Percentiles rank a stretch among this genome's conserved stretches.
Conservation (phyloP, 1,140 invertebrate genomes). For the Trichonephila clavipes region DNA sequence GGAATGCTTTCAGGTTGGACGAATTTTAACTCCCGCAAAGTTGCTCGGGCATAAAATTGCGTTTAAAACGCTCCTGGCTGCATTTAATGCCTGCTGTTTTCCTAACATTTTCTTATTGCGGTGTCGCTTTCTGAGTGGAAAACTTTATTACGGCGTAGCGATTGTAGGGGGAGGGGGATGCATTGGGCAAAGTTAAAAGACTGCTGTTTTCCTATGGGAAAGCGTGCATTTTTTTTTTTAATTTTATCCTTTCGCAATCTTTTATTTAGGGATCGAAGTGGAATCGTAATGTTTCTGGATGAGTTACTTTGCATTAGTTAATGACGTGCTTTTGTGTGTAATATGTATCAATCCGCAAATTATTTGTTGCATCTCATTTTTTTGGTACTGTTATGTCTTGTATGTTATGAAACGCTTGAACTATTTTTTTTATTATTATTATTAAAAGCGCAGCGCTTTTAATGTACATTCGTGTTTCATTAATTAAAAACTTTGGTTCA, state of each 20-base stretch:
- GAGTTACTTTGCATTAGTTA: not conserved
- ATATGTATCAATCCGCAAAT: not conserved
- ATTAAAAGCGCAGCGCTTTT: not conserved
- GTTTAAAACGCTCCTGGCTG: constrained; percentile 42
- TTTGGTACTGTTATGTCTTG: not conserved
- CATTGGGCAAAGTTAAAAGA: not conserved
- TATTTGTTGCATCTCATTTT: not conserved
- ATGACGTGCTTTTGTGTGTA: not conserved
- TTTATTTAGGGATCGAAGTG: not conserved
- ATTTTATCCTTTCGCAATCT: not conserved
- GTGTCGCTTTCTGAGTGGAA: not conserved
- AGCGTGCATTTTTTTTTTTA: not conserved
- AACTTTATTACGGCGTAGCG: not conserved
- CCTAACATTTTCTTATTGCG: constrained; percentile 36
- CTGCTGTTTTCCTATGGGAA: constrained; percentile 27
- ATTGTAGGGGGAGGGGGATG: not conserved
- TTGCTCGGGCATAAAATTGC: constrained; percentile 42
- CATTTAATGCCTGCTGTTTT: constrained; percentile 12
- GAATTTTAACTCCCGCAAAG: constrained; percentile 39
- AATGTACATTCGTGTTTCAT: too few species aligned
- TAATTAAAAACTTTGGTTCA: too few species aligned
- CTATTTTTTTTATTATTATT: too few species aligned
- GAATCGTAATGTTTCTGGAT: not conserved
- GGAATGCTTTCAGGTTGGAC: constrained; percentile 31
- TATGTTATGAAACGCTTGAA: too few species aligned